Evolutionary conservation across 1,140 invertebrate species (phyloP), one percentile per base, ranked within the genome.

Genomic region (Drosophila nebulosa): DNA sequence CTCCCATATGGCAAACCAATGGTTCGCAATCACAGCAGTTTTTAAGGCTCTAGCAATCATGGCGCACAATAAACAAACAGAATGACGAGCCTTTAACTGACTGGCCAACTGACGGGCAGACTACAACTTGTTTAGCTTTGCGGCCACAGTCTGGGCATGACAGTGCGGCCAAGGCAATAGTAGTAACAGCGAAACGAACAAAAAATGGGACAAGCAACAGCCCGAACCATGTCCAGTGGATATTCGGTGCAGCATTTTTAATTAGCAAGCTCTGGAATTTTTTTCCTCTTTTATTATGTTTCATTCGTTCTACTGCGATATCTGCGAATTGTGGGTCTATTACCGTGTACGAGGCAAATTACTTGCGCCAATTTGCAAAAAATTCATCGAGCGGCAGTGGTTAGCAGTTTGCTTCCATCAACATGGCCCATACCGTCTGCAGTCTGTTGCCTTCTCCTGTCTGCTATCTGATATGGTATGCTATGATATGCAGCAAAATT

Each of bases 41-140:
- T 88, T 81, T 75, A 69, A 60, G 61, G 62, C 58, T 22, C 77
- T 75, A 69, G 74, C 83, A 86, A 86, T 86, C 81, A 86, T 86
- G 78, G 78, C 78, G 67, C 70, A 86, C 78, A 83, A 86, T 86
- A 86, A 86, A 86, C 83, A 86, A 86, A 78, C 81, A 65, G 70
- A 78, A 86, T 85, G 81, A 86, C 83, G 81, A 86, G 81, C 83
- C 77, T 86, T 86, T 86, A 86, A 86, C 83, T 76, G 74, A 86
- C 81, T 78, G 74, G 53, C 70, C 74, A 77, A 67, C 65, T 69
- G 59, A 60, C 58, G 57, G 69, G 57, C 61, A 69, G 57, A 55
- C 39, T 64, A 74, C 74, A 81, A 79, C 74, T 83, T 78, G 78
- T 75, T 86, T 88, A 74, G 83, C 64, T 60, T 58, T 69, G 60